Evolutionary conservation across 2,113 vertebrate genomes (phyloP).

Genomic region (Ceyx margarethae): DNA sequence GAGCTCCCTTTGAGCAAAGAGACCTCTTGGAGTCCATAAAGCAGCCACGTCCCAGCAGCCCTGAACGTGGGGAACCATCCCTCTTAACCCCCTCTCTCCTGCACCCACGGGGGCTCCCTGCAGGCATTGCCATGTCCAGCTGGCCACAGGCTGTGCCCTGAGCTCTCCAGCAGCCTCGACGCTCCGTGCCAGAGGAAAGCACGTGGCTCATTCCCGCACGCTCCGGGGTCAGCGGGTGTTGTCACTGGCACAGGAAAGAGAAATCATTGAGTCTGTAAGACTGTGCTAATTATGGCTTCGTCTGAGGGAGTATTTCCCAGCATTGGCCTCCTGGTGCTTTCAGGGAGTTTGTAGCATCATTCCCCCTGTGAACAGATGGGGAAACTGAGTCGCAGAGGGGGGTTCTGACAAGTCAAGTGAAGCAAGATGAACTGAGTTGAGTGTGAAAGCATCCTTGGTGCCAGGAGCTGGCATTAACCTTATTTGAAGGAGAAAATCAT

Average conservation of each 20-base stretch:
- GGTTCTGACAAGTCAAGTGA: not conserved
- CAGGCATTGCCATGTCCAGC: not conserved
- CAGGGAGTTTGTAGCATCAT: not conserved
- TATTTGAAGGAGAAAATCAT: not conserved
- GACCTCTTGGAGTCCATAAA: not conserved
- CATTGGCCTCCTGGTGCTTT: rapidly evolving
- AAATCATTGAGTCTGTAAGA: not conserved
- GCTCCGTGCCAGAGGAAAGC: not conserved
- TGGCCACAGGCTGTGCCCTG: not conserved
- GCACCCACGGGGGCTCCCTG: not conserved
- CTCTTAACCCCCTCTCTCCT: not conserved
- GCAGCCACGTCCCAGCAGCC: not conserved
- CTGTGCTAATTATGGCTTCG: not conserved
- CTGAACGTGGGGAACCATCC: not conserved
- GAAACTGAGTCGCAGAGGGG: not conserved
- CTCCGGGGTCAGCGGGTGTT: not conserved
- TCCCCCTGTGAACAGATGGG: constrained; percentile 50
- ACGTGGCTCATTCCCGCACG: not conserved
- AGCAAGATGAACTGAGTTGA: not conserved
- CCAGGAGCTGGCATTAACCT: not conserved
- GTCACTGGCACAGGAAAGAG: not conserved
- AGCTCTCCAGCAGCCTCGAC: not conserved
- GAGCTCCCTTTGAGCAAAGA: not conserved
- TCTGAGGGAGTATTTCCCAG: constrained; percentile 4
- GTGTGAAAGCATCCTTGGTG: not conserved